Base-by-base conservation (phyloP, 2,888 invertebrate species). In the Brenthis hecate region DNA sequence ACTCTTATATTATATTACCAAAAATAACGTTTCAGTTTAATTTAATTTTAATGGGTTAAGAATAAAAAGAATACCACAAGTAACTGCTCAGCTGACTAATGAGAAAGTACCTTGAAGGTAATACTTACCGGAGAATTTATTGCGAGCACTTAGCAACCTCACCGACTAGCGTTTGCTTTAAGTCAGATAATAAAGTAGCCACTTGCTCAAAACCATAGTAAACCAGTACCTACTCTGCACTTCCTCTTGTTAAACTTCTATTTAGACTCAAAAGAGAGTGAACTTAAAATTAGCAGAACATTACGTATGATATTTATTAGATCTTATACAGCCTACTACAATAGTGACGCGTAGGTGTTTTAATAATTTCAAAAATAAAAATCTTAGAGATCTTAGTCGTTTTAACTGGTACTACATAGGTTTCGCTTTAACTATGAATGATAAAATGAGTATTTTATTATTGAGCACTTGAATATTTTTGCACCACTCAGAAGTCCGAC, bases 31-130 rank as follows among this genome's bases (percentile, higher is more conserved):
- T 16, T 53, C 16, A 62, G 19, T 16, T 36, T 43, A 43, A 43
- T 62, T 67, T 55, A 62, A 67, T 70, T 60, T 56, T 61, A 16
- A 60, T 28, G 60, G 60, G 50, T 60, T 50, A 48, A 68, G 16
- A 60, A 28, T 23, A 65, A 61, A 66, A 68, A 60, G 71, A 61
- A 71, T 72, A 66, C 65, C 69, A 66, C 63, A 71, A 69, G 66
- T 65, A 69, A 61, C 66, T 66, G 53, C 68, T 67, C 56, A 28
- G 81, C 79, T 78, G 76, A 77, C 80, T 84, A 87, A 87, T 85
- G 85, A 85, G 85, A 84, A 85, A 84, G 80, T 81, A 88, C 87
- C 87, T 89, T 84, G 63, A 84, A 85, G 82, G 82, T 81, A 83
- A 80, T 82, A 80, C 82, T 81, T 78, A 80, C 68, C 78, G 79